These are phyloP conservation scores for Phyllotreta cruciferae DNA, from an alignment of 2,888 invertebrate species.

Conservation along the genomic window DNA sequence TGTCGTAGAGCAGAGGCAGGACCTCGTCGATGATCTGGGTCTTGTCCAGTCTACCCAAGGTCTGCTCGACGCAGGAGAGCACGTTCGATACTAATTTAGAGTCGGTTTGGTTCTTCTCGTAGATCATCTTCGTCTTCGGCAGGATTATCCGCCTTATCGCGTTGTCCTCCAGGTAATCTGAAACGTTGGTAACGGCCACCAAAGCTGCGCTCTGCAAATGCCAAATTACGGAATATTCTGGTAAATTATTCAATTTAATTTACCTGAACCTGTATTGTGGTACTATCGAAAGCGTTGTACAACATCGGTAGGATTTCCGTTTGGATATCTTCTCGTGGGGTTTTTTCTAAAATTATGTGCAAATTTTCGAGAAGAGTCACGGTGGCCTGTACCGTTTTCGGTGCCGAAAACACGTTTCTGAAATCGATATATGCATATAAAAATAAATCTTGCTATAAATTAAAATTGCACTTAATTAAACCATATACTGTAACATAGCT, in stretches of 20 bases:
- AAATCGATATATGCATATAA: slow-evolving; percentile 43
- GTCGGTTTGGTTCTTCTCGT: slow-evolving; percentile 81
- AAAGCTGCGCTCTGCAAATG: slow-evolving; percentile 82
- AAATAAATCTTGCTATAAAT: too few relatives aligned
- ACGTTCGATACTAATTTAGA: slow-evolving; percentile 81
- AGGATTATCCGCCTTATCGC: slow-evolving; percentile 81
- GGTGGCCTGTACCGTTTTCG: slow-evolving; percentile 84
- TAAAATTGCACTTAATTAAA: too few relatives aligned
- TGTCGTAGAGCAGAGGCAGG: slow-evolving; percentile 85
- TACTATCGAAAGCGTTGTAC: slow-evolving; percentile 86
- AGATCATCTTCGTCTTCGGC: slow-evolving; percentile 80
- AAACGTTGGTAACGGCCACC: slow-evolving; percentile 84
- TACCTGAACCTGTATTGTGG: slow-evolving; percentile 92
- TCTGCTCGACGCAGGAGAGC: slow-evolving; percentile 79
- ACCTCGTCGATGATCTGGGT: slow-evolving; percentile 90
- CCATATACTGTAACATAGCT: too few relatives aligned
- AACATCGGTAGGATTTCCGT: slow-evolving; percentile 86
- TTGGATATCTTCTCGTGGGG: slow-evolving; percentile 78
- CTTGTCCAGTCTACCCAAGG: slow-evolving; percentile 83
- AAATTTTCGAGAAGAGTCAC: slow-evolving; percentile 89
- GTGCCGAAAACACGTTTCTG: slow-evolving; percentile 77
- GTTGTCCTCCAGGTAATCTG: slow-evolving; percentile 83
- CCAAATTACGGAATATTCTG: background rate
- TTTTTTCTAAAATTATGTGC: slow-evolving; percentile 87
- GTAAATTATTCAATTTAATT: too few relatives aligned